Conservation (phyloP, 1,140 invertebrate genomes). For the Stegodyphus dumicola region DNA sequence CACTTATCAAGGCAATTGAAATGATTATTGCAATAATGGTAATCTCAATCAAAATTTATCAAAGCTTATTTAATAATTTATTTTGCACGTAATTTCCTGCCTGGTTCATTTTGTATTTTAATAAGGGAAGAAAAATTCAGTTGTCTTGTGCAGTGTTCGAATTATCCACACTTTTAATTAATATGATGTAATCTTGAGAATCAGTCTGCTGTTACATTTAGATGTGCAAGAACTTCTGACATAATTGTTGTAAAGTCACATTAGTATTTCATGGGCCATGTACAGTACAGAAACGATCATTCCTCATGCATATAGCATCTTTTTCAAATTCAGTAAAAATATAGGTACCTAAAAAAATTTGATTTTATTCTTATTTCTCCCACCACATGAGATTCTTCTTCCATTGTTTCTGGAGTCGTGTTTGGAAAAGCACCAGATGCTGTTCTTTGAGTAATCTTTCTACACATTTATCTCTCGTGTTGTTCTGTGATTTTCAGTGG, state of each 20-base stretch:
- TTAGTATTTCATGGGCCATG: conserved; percentile 47
- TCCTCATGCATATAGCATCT: conserved; percentile 40
- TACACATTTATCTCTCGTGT: conserved; percentile 60
- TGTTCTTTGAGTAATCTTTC: conserved; percentile 46
- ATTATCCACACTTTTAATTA: conserved; percentile 30
- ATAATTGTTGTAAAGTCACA: conserved; percentile 35
- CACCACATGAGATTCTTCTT: conserved; percentile 33
- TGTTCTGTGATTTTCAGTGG: conserved; percentile 61
- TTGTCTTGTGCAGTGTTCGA: conserved; percentile 37
- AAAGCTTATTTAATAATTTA: background rate
- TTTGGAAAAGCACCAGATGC: conserved; percentile 52
- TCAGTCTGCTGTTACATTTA: conserved; percentile 30
- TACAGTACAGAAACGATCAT: conserved; percentile 43
- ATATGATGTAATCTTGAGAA: conserved; percentile 28
- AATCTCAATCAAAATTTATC: background rate
- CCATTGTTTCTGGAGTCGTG: conserved; percentile 41
- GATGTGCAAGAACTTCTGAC: conserved; percentile 43
- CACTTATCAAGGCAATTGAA: conserved; percentile 11
- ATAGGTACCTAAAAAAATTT: conserved; percentile 12
- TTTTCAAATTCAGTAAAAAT: conserved; percentile 26
- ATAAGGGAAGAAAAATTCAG: background rate
- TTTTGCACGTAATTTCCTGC: background rate
- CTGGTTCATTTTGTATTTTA: background rate
- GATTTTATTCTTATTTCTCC: conserved; percentile 16
- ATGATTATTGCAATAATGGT: background rate